Evolutionary conservation across 1,140 invertebrate genomes (phyloP).

Genomic region (Pogonognathellus flavescens): DNA sequence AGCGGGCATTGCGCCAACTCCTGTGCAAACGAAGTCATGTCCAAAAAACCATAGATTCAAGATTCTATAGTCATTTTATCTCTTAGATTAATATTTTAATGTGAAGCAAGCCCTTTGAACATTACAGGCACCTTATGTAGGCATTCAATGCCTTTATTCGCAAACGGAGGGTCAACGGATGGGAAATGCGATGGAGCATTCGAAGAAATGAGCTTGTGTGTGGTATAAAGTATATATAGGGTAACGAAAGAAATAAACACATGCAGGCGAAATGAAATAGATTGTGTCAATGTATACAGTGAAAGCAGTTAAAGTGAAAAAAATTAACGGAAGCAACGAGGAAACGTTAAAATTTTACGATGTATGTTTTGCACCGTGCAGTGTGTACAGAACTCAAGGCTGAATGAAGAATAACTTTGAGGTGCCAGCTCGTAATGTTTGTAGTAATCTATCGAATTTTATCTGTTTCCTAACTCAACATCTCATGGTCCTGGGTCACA

Average conservation of each 20-base stretch:
- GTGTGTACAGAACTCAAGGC: not conserved
- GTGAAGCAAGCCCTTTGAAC: too few species aligned
- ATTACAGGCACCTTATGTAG: too few species aligned
- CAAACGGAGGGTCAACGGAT: not conserved
- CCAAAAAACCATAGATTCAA: too few species aligned
- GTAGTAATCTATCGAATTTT: constrained; percentile 31
- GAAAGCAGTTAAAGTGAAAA: not conserved
- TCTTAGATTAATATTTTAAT: too few species aligned
- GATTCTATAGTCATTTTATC: too few species aligned
- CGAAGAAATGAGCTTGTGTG: constrained; percentile 16
- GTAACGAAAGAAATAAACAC: not conserved
- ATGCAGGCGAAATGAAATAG: not conserved
- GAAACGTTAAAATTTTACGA: constrained; percentile 10
- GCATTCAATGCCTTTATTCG: too few species aligned
- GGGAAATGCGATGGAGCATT: not conserved
- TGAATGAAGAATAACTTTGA: constrained; percentile 9
- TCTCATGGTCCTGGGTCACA: not conserved
- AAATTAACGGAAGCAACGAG: not conserved
- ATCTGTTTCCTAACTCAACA: not conserved
- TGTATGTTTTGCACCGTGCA: not conserved
- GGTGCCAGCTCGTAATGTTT: constrained; percentile 40
- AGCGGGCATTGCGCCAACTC: too few species aligned
- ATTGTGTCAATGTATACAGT: not conserved
- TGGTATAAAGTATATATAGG: too few species aligned
- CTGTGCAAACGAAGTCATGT: too few species aligned